Base-by-base conservation (phyloP, 92 coral and sea anemone species). In the Pocillopora meandrina region DNA sequence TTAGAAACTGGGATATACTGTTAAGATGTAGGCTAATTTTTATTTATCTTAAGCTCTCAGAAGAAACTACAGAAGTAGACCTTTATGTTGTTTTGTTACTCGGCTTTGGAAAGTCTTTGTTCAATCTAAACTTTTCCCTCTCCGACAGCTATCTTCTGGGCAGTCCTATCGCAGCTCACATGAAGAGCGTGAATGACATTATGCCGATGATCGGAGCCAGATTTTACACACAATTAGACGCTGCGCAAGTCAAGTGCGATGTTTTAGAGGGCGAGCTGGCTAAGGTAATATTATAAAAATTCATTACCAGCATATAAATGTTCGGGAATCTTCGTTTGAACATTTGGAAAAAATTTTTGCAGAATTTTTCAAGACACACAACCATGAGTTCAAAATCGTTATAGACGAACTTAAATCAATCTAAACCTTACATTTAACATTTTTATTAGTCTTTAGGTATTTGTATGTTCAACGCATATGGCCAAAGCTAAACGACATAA, bases 141-240 rank as follows among this genome's bases (percentile, higher is more conserved):
- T 73, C 52, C 20, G 12, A 2, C 72, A 97, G 99, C n/a, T 97
- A 97, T 67, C 96, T 97, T 8, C 89, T 97, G 26, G 88, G 95
- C 78, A 95, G 95, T 74, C 97, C 97, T 3, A 93, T 94, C 5
- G 91, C 98, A 18, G 47, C 95, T 35, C 94, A 95, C 87, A 90
- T 95, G 94, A 97, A 95, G 84, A 97, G 95, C 72, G 98, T 97
- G 9, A 97, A 97, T 79, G 99, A 97, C 83, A 90, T 97, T 68
- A 97, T 97, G 99, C 99, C 99, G 2, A 97, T 97, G 99, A 97
- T 97, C 42, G 99, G 99, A 20, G 99, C 99, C 78, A 82, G 99
- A 74, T 97, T 97, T 84, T 97, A 97, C 85, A 97, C 99, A 20
- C 99, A 97, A 76, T 92, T 97, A 56, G 99, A 97, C 72, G 95